These are phyloP conservation scores for Amblyopsis hoosieri DNA, from an alignment of 2,797 vertebrate species.

Conservation along the genomic window DNA sequence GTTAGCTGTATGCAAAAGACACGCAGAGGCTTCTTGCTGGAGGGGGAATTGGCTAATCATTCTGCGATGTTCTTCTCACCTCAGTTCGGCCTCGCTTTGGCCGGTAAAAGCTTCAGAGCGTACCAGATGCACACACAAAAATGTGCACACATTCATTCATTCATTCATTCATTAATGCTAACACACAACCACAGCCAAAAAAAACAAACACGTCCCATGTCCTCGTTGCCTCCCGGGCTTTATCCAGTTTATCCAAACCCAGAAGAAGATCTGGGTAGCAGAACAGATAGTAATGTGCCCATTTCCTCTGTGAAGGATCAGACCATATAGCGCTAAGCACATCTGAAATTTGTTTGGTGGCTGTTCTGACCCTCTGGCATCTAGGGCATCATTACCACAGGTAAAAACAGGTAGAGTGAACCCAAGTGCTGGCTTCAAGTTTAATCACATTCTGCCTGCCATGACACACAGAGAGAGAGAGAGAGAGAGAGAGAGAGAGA, in stretches of 20 bases:
- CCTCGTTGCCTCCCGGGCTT: slow-evolving; percentile 19
- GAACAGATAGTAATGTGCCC: slow-evolving; percentile 25
- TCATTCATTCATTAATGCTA: slow-evolving; percentile 17
- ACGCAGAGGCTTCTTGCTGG: no score
- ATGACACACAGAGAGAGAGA: slow-evolving; percentile 10
- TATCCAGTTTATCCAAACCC: slow-evolving; percentile 21
- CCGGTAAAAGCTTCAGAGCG: no score
- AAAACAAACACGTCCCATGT: neutral
- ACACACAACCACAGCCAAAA: slow-evolving; percentile 13
- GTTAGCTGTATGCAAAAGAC: no score
- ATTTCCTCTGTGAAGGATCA: slow-evolving; percentile 61
- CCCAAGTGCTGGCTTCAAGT: slow-evolving; percentile 62
- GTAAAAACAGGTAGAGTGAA: slow-evolving; percentile 46
- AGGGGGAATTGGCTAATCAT: no score
- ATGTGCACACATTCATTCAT: no score
- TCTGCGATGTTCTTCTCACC: slow-evolving; percentile 20
- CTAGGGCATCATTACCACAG: slow-evolving; percentile 53
- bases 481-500: neutral
- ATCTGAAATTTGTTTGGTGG: slow-evolving; percentile 50
- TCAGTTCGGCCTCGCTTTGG: slow-evolving; percentile 19
- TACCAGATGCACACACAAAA: no score
- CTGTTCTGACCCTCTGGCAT: slow-evolving; percentile 60
- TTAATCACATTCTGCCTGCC: slow-evolving; percentile 74
- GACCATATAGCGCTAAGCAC: slow-evolving; percentile 39
- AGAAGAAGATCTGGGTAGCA: slow-evolving; percentile 11